Conservation (phyloP, 2,888 invertebrate species). For the Chalcis sispes region DNA sequence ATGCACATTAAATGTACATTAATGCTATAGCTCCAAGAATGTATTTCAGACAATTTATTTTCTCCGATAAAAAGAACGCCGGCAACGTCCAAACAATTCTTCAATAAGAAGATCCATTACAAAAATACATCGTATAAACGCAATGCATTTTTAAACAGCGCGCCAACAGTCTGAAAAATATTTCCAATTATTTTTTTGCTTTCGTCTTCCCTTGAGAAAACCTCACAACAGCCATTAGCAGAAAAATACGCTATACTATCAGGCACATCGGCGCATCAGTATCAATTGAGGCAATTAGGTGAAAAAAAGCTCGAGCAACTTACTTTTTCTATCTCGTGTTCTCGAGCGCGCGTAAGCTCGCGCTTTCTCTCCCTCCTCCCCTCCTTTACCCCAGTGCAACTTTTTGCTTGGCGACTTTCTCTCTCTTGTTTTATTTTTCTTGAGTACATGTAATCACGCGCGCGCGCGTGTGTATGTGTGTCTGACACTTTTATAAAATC, state of each 20-base stretch:
- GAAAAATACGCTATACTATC: neutral
- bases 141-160: slow-evolving; percentile 26
- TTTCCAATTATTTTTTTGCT: slow-evolving; percentile 42
- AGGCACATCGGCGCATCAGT: slow-evolving; percentile 18
- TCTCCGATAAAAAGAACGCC: too few relatives aligned
- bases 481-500: slow-evolving; percentile 51
- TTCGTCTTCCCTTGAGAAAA: neutral
- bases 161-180: slow-evolving; percentile 27
- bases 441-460: too few relatives aligned
- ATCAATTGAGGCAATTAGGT: slow-evolving; percentile 42
- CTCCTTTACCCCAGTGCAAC: too few relatives aligned
- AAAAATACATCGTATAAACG: neutral
- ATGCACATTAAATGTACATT: too few relatives aligned
- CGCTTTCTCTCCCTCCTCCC: neutral
- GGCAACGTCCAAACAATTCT: too few relatives aligned
- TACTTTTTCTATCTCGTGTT: neutral
- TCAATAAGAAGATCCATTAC: too few relatives aligned
- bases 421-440: too few relatives aligned
- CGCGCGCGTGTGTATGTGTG: too few relatives aligned
- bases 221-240: slow-evolving; percentile 11
- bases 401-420: too few relatives aligned
- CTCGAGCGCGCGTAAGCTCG: neutral
- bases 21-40: too few relatives aligned
- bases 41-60: too few relatives aligned
- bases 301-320: slow-evolving; percentile 12